Evolutionary conservation across 2,113 vertebrate genomes (phyloP).

Genomic region (Azemiops feae): DNA sequence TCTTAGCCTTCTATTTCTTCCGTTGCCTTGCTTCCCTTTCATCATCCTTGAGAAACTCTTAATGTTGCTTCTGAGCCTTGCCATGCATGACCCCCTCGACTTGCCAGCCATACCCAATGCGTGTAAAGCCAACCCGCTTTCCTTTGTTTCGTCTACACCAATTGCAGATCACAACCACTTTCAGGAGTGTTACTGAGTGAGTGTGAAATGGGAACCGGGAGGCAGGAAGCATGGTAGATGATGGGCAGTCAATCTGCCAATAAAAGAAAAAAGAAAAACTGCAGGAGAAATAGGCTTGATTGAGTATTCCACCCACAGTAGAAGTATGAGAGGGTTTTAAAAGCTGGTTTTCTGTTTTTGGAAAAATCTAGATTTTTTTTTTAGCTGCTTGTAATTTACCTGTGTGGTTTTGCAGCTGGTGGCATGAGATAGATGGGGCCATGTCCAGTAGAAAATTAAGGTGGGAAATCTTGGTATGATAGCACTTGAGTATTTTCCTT

Average conservation of each 20-base stretch:
- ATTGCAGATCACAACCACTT: neutral
- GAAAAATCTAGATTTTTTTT: neutral
- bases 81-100: neutral
- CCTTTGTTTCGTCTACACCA: neutral
- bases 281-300: neutral
- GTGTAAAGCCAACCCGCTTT: neutral
- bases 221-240: neutral
- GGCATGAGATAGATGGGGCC: neutral
- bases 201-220: neutral
- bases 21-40: neutral
- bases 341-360: neutral
- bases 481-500: neutral
- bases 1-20: neutral
- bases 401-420: neutral
- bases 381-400: neutral
- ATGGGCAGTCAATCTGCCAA: neutral
- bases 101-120: neutral
- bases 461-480: neutral
- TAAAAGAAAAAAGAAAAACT: neutral
- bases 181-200: neutral
- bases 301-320: neutral
- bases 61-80: neutral
- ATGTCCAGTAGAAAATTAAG: neutral
- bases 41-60: neutral
- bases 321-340: neutral